A percentile compares a stretch with the other conserved stretches of the same genome.
These are phyloP conservation scores for Microcebus griseorufus DNA, from an alignment of 2,113 vertebrate species.

Conservation along the genomic window DNA sequence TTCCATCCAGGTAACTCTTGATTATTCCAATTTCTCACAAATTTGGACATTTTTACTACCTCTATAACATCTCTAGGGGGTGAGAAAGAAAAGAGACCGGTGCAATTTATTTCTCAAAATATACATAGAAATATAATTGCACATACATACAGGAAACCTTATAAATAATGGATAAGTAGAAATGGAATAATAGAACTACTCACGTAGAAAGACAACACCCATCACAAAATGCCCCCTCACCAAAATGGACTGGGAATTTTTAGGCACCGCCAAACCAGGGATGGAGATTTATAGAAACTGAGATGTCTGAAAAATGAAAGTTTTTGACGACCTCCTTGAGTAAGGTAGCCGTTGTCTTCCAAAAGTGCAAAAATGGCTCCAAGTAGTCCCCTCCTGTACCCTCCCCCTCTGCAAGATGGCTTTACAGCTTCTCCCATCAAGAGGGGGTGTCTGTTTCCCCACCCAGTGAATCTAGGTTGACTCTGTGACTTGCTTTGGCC, in stretches of 20 bases:
- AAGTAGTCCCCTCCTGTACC: not conserved
- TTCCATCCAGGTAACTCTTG: conserved; percentile 67
- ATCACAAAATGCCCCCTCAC: not conserved
- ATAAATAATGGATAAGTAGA: conserved; percentile 16
- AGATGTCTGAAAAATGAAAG: not conserved
- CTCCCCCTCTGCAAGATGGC: not conserved
- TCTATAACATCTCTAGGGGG: conserved; percentile 49
- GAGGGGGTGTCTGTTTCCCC: not conserved
- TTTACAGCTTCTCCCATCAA: not conserved
- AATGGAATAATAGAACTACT: not conserved
- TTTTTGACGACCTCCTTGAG: not conserved
- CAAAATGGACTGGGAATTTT: not conserved
- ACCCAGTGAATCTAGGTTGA: not conserved
- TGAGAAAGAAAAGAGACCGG: conserved; percentile 28
- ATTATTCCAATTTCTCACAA: conserved; percentile 76
- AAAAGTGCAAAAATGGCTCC: not conserved
- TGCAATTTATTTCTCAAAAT: conserved; percentile 61
- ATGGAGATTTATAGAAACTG: not conserved
- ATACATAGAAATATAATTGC: conserved; percentile 53
- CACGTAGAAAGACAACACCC: not conserved
- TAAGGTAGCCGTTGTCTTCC: not conserved
- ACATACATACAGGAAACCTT: not conserved
- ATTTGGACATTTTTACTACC: conserved; percentile 71
- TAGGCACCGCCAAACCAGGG: not conserved
- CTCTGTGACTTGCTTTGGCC: not conserved